Conservation (phyloP, 1,140 invertebrate genomes). For the Aradophagus sp. region DNA sequence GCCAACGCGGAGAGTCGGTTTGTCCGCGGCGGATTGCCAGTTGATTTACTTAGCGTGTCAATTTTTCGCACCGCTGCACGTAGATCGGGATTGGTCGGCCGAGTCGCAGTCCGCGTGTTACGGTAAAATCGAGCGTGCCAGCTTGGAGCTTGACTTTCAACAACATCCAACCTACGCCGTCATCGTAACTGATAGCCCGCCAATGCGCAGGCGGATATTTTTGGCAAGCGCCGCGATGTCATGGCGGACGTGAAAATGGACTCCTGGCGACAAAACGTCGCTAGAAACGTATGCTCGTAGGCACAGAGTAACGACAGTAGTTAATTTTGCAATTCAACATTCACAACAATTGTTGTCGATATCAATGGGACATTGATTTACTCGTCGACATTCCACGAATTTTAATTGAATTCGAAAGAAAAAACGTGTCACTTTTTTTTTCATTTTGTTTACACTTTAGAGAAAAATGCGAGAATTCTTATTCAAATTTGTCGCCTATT, state of each 20-base stretch:
- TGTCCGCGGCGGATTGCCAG: too few species aligned
- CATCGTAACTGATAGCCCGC: constrained; percentile 56
- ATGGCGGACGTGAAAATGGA: constrained; percentile 60
- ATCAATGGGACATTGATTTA: too few species aligned
- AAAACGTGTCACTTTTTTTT: too few species aligned
- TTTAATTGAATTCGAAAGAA: too few species aligned
- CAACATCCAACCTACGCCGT: constrained; percentile 56
- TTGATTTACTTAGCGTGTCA: constrained; percentile 66
- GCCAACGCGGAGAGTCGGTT: too few species aligned
- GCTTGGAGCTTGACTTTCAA: constrained; percentile 65
- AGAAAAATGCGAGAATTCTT: too few species aligned
- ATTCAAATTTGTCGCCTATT: too few species aligned
- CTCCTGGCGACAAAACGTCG: constrained; percentile 35
- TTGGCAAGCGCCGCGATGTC: constrained; percentile 51
- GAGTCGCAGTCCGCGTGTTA: constrained; percentile 65
- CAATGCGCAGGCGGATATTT: constrained; percentile 60
- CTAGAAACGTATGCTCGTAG: background rate
- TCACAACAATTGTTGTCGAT: too few species aligned
- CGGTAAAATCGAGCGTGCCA: constrained; percentile 71
- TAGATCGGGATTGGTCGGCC: constrained; percentile 65
- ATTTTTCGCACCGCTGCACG: constrained; percentile 62
- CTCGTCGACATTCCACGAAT: too few species aligned
- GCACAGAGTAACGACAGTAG: too few species aligned
- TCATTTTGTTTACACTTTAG: too few species aligned
- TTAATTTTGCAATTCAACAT: too few species aligned